Conservation (phyloP, 2,113 vertebrate species). For the Noctilio leporinus region DNA sequence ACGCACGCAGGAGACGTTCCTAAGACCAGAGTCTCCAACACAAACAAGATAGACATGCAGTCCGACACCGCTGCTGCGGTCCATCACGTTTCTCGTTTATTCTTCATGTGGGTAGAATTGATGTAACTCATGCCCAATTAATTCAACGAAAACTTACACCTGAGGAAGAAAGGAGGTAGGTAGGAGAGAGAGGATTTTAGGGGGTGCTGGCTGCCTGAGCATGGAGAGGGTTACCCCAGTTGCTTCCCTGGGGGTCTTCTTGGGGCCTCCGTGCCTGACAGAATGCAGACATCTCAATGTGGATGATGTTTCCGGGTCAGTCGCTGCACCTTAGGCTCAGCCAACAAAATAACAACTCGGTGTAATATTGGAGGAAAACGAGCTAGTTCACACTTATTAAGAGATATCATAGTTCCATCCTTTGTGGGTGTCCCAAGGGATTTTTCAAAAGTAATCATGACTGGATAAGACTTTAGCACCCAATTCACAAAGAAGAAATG, state of each 20-base stretch:
- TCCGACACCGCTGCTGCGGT: fast-evolving
- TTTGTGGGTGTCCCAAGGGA: background rate
- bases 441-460: background rate
- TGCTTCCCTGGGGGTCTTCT: background rate
- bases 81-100: background rate
- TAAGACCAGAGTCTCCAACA: background rate
- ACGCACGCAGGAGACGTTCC: background rate
- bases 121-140: background rate
- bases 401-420: background rate
- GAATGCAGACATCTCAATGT: fast-evolving
- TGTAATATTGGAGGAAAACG: fast-evolving
- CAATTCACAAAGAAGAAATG: background rate
- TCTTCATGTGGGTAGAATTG: background rate
- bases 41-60: no score
- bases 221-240: fast-evolving
- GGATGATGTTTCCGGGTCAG: background rate
- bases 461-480: background rate
- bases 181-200: background rate
- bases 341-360: fast-evolving
- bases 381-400: background rate
- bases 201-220: background rate
- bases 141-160: background rate
- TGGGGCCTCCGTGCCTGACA: fast-evolving
- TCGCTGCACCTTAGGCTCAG: background rate
- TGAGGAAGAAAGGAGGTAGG: background rate